phyloP scores from a whole-genome alignment of 2,797 vertebrate genomes.

The Harpagifer antarcticus region DNA sequence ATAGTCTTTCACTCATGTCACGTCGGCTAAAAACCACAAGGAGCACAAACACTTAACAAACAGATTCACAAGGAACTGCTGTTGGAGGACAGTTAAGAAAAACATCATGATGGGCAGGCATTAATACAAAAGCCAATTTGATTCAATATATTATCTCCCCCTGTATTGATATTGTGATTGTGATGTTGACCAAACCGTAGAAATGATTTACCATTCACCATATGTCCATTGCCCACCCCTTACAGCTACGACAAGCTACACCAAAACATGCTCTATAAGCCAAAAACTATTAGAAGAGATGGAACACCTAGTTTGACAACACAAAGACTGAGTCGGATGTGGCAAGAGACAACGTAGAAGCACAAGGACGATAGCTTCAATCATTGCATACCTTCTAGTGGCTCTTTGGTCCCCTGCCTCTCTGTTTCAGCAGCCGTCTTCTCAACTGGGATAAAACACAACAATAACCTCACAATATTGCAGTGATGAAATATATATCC shows the following conservation, averaged over 20 bases:
- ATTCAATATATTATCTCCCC: not conserved
- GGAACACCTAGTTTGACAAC: slow-evolving; percentile 5
- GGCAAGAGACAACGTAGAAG: not conserved
- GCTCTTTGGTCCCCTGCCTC: slow-evolving; percentile 47
- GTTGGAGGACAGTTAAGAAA: not conserved
- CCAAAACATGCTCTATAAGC: not conserved
- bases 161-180: not conserved
- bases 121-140: not conserved
- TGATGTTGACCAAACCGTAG: not conserved
- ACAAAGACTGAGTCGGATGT: not conserved
- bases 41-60: slow-evolving; percentile 1
- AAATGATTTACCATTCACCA: not conserved
- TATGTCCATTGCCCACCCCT: no score
- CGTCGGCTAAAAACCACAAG: slow-evolving; percentile 4
- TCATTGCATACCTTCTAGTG: slow-evolving; percentile 48
- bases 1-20: not conserved
- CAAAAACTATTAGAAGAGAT: not conserved
- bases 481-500: slow-evolving; percentile 7
- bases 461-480: slow-evolving; percentile 28
- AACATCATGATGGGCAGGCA: not conserved
- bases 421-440: slow-evolving; percentile 44
- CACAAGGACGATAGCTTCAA: slow-evolving; percentile 8
- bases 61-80: not conserved
- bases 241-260: slow-evolving; percentile 1
- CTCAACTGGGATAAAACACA: slow-evolving; percentile 53